Percentiles rank a stretch among this genome's conserved stretches.
These are phyloP conservation scores for Furcifer pardalis DNA, from an alignment of 2,797 vertebrate genomes.

Conservation along the genomic window DNA sequence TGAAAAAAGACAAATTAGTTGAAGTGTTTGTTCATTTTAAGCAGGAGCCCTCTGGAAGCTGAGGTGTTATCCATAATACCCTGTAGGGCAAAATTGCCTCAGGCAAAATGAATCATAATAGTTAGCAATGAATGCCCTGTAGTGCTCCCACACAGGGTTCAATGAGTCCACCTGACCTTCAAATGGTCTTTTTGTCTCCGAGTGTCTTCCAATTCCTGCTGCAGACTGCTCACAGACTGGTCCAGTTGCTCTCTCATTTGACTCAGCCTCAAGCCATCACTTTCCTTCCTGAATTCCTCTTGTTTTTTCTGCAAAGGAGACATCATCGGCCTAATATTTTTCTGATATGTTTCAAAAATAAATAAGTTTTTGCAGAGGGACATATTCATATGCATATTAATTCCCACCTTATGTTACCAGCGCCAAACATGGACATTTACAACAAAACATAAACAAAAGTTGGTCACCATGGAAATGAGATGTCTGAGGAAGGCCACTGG, in stretches of 20 bases:
- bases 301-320: slow-evolving; percentile 74
- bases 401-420: no score
- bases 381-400: no score
- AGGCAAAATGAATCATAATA: not conserved
- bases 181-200: slow-evolving; percentile 72
- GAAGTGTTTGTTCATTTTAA: no score
- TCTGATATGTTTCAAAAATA: not conserved
- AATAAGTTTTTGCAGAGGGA: no score
- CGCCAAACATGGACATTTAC: no score
- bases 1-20: not conserved
- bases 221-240: slow-evolving; percentile 65
- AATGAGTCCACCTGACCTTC: slow-evolving; percentile 69
- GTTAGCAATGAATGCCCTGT: no score
- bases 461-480: no score
- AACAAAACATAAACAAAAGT: no score
- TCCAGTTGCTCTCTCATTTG: slow-evolving; percentile 72
- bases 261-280: slow-evolving; percentile 55
- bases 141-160: no score
- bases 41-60: no score
- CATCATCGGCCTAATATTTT: not conserved
- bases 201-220: slow-evolving; percentile 70
- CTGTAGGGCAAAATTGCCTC: not conserved
- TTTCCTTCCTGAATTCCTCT: slow-evolving; percentile 73
- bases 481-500: no score
- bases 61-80: not conserved